Evolutionary conservation across 2,888 invertebrate species (phyloP).

Genomic region (Caenorhabditis wallacei): DNA sequence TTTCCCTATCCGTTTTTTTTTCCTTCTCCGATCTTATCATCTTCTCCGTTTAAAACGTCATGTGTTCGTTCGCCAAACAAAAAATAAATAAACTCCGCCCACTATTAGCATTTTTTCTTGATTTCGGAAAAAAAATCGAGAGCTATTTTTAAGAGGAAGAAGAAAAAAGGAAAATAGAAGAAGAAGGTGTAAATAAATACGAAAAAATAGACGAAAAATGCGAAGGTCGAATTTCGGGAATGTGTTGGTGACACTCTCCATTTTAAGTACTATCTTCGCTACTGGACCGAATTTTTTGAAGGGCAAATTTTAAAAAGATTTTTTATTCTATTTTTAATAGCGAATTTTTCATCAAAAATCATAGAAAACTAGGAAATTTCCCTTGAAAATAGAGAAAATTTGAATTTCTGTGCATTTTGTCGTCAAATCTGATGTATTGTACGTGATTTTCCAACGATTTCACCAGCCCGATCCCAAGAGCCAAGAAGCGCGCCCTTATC

Average conservation of each 20-base stretch:
- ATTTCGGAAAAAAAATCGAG: not conserved
- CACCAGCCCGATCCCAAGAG: not conserved
- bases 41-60: not conserved
- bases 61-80: slow-evolving; percentile 27
- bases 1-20: slow-evolving; percentile 5
- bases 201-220: not conserved
- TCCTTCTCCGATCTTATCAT: not conserved
- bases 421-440: not conserved
- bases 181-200: not conserved
- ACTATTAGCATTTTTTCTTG: not conserved
- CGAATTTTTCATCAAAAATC: too few relatives aligned
- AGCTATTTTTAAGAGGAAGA: not conserved
- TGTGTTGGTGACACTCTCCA: not conserved
- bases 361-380: too few relatives aligned
- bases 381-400: not conserved
- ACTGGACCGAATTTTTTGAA: not conserved
- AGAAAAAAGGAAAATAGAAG: too few relatives aligned
- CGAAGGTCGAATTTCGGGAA: not conserved
- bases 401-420: not conserved
- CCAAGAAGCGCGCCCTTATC: not conserved
- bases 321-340: too few relatives aligned
- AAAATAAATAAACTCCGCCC: not conserved
- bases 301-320: too few relatives aligned
- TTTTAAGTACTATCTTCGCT: not conserved
- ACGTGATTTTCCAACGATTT: not conserved